Conservation (phyloP, 2,797 vertebrate species). For the Gambusia yucatana region DNA sequence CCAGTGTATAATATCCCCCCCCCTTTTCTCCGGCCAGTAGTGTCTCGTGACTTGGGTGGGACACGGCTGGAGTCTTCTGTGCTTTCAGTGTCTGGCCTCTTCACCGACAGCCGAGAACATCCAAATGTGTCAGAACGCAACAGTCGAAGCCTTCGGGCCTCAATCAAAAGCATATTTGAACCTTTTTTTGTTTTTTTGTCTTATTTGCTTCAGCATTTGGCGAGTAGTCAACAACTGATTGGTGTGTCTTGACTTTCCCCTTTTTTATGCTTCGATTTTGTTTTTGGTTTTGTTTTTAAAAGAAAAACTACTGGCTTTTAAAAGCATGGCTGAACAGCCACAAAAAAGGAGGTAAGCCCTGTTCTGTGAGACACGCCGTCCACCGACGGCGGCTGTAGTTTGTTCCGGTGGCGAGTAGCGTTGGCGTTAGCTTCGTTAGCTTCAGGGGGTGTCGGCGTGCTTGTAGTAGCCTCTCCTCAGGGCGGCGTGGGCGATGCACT, state of each 20-base stretch:
- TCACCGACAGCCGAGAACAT: constrained; percentile 25
- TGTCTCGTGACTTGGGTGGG: constrained; percentile 45
- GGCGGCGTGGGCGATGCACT: constrained; percentile 78
- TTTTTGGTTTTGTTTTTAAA: constrained; percentile 37
- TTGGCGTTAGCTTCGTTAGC: constrained; percentile 27
- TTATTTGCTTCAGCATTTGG: constrained; percentile 31
- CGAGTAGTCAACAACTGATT: constrained; percentile 42
- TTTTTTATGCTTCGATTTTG: constrained; percentile 26
- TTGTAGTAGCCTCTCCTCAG: constrained; percentile 79
- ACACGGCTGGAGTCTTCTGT: constrained; percentile 45
- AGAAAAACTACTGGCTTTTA: constrained; percentile 73
- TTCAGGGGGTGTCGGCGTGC: constrained; percentile 70
- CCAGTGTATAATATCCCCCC: constrained; percentile 76
- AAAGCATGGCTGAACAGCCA: constrained; percentile 52
- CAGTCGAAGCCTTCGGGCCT: not conserved
- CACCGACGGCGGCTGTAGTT: constrained; percentile 42
- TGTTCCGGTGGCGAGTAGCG: constrained; percentile 39
- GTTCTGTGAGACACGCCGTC: constrained; percentile 45
- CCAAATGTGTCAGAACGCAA: constrained; percentile 17
- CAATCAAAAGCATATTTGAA: not conserved
- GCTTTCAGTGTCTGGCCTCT: constrained; percentile 64
- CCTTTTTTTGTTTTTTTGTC: not conserved
- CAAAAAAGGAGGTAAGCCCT: constrained; percentile 66
- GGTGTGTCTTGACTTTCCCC: constrained; percentile 51
- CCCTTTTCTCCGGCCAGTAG: constrained; percentile 19